A percentile compares a stretch with the other conserved stretches of the same genome.
phyloP scores from a whole-genome alignment of 2,888 invertebrate species.

The Drosophila prolongata region DNA sequence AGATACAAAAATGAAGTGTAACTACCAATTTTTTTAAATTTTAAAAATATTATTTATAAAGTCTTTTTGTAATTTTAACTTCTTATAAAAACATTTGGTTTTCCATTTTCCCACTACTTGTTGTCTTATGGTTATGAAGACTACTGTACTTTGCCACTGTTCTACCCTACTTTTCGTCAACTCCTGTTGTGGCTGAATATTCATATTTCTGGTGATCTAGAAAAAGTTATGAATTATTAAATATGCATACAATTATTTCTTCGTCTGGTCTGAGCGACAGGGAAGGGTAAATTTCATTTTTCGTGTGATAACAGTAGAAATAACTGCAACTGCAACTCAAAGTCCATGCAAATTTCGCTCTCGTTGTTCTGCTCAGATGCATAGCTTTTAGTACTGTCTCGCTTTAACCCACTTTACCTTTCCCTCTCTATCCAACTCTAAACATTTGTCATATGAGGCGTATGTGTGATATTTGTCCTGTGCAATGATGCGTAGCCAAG shows the following conservation, averaged over 20 bases:
- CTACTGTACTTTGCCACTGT: slow-evolving; percentile 29
- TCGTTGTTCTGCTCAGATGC: slow-evolving; percentile 35
- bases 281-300: slow-evolving; percentile 30
- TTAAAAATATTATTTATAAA: too few relatives aligned
- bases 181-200: slow-evolving; percentile 62
- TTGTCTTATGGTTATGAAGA: slow-evolving; percentile 4
- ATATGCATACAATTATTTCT: slow-evolving; percentile 76
- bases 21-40: too few relatives aligned
- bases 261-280: slow-evolving; percentile 43
- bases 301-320: slow-evolving; percentile 22
- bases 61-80: not conserved
- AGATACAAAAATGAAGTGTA: too few relatives aligned
- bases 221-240: slow-evolving; percentile 78
- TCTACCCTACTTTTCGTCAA: slow-evolving; percentile 20
- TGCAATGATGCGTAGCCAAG: slow-evolving; percentile 61
- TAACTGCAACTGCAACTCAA: slow-evolving; percentile 38
- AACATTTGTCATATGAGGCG: slow-evolving; percentile 50
- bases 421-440: slow-evolving; percentile 12
- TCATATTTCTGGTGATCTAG: slow-evolving; percentile 70
- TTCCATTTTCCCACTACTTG: not conserved
- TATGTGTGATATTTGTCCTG: slow-evolving; percentile 39
- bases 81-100: not conserved
- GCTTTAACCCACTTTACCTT: slow-evolving; percentile 1
- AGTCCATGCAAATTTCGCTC: slow-evolving; percentile 37
- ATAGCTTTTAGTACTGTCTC: slow-evolving; percentile 14